Evolutionary conservation across 2,113 vertebrate species (phyloP), one percentile per base, ranked within the genome.

Genomic region (Campylomormyrus tamandua): DNA sequence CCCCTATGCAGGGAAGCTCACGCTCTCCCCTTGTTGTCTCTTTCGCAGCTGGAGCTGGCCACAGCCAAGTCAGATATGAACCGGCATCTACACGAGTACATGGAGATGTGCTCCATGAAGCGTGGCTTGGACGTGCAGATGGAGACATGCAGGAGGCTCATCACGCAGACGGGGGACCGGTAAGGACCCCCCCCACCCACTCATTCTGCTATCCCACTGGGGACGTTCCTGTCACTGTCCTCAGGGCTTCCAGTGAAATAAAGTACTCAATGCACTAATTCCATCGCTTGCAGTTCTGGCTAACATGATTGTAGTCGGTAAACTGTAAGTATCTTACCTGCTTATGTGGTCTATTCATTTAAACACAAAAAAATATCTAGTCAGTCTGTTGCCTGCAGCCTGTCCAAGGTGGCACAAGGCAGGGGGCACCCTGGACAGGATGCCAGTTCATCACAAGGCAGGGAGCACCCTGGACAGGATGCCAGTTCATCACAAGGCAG

Each of bases 71-170:
- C 97, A 0, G 98, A 99, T 94, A 99, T 99, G 98, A 99, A 98
- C 93, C 95, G 98, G 0, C 98, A 99, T 92, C 95, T 99, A 83
- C 98, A 99, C 0, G 98, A 99, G 93, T 99, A 99, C 95, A 99
- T 99, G 98, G 98, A 99, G 92, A 99, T 99, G 98, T 99, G 98
- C 92, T 99, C 98, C 85, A 99, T 99, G 98, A 99, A 99, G 93
- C 94, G 98, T 58, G 98, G 98, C 27, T 94, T 99, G 92, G 98
- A 99, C 0, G 98, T 99, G 89, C 98, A 99, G 95, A 99, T 99
- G 98, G 98, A 99, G 96, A 99, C 98, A 6, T 99, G 98, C 92
- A 96, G 98, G 89, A 96, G 97, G 58, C 97, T 98, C 90, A 98
- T 99, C 95, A 98, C 97, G 5, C 98, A 99, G 94, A 98, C 96